Percentiles rank a stretch among this genome's conserved stretches.
phyloP scores from a whole-genome alignment of 2,888 invertebrate species.

The Drosophila quasianomalipes region DNA sequence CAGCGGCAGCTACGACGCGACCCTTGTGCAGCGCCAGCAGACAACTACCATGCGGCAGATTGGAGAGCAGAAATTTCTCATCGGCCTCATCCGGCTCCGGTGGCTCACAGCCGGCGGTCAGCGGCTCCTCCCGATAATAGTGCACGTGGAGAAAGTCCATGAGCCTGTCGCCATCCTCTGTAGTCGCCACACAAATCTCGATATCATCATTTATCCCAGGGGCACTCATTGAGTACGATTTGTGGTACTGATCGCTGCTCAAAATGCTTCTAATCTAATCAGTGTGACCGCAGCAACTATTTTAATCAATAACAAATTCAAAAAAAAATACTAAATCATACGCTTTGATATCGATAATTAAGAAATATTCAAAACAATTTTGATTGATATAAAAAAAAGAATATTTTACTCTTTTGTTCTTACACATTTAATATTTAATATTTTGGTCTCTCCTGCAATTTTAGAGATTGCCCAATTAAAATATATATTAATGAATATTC shows the following conservation, averaged over 20 bases:
- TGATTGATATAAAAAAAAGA: background rate
- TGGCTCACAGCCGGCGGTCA: conserved; percentile 76
- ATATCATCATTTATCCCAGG: conserved; percentile 34
- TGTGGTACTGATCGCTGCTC: conserved; percentile 4
- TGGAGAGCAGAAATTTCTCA: conserved; percentile 73
- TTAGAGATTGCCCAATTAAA: background rate
- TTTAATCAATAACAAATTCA: background rate
- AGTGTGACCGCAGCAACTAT: conserved; percentile 16
- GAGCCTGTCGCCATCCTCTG: conserved; percentile 64
- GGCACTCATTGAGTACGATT: conserved; percentile 4
- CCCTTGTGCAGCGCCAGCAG: conserved; percentile 58
- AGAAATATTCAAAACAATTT: background rate
- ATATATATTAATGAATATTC: background rate
- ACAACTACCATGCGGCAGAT: conserved; percentile 71
- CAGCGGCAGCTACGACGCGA: conserved; percentile 73
- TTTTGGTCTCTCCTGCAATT: background rate
- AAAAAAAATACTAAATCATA: background rate
- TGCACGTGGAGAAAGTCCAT: conserved; percentile 76
- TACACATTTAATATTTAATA: background rate
- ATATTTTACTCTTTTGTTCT: background rate
- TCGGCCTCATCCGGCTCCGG: conserved; percentile 74
- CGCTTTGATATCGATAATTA: background rate
- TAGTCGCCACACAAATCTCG: conserved; percentile 55
- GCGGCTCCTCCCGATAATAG: conserved; percentile 83
- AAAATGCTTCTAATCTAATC: background rate